Percentiles rank a stretch among this genome's conserved stretches.
These are phyloP conservation scores for Melanostoma mellinum DNA, from an alignment of 2,888 invertebrate species.

Conservation along the genomic window DNA sequence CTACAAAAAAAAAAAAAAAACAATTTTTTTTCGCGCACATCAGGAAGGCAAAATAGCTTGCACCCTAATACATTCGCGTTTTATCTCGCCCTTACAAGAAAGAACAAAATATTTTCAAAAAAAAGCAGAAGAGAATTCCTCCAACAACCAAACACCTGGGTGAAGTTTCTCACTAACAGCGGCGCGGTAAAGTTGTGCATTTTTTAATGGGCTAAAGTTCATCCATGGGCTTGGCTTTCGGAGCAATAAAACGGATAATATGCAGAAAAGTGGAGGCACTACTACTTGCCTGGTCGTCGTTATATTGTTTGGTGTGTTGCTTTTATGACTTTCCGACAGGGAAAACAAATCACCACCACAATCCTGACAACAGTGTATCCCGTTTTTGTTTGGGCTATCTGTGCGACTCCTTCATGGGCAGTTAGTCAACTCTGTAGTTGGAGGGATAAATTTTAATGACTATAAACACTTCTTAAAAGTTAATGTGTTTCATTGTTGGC, in stretches of 20 bases:
- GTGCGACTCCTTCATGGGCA: slow-evolving; percentile 52
- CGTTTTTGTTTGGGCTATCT: slow-evolving; percentile 14
- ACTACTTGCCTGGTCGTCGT: slow-evolving; percentile 2
- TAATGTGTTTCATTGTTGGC: slow-evolving; percentile 63
- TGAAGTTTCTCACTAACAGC: slow-evolving; percentile 38
- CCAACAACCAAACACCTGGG: slow-evolving; percentile 44
- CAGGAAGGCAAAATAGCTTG: not conserved
- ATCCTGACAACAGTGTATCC: slow-evolving; percentile 6
- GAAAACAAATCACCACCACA: slow-evolving; percentile 62
- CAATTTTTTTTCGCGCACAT: slow-evolving; percentile 1
- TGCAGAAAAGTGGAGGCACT: slow-evolving; percentile 54
- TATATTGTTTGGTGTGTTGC: slow-evolving; percentile 15
- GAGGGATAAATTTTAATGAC: slow-evolving; percentile 72
- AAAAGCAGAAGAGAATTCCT: not conserved
- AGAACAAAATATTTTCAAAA: no score
- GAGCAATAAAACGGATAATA: slow-evolving; percentile 67
- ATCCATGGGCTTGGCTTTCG: slow-evolving; percentile 54
- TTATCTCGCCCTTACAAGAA: not conserved
- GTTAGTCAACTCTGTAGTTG: slow-evolving; percentile 69
- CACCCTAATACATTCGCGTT: not conserved
- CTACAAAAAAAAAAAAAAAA: slow-evolving; percentile 4
- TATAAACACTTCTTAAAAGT: slow-evolving; percentile 73
- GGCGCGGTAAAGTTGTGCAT: slow-evolving; percentile 39
- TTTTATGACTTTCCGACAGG: slow-evolving; percentile 52
- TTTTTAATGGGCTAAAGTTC: slow-evolving; percentile 68